A percentile compares a stretch with the other conserved stretches of the same genome.
Evolutionary conservation across 2,888 invertebrate species (phyloP).

Genomic region (Julus scandinavius): DNA sequence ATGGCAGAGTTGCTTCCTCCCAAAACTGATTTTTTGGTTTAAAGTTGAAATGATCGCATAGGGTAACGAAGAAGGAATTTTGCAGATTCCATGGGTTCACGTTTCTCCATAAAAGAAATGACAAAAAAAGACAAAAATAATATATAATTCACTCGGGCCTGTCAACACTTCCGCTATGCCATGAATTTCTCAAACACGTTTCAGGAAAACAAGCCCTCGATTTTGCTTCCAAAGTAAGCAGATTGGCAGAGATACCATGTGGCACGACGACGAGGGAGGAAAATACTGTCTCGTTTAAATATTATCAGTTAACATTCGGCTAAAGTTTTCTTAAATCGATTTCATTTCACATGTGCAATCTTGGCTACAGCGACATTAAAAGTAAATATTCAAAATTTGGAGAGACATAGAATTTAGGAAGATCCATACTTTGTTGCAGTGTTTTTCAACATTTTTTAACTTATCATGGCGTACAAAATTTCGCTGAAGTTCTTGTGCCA

Average conservation of each 20-base stretch:
- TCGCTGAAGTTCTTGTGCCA: too few species aligned
- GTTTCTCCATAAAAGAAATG: not conserved
- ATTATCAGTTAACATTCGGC: not conserved
- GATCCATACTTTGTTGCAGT: too few species aligned
- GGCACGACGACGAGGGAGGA: not conserved
- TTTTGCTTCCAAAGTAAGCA: constrained; percentile 39
- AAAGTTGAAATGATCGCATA: not conserved
- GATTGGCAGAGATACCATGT: constrained; percentile 9
- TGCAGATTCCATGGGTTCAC: not conserved
- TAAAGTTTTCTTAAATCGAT: not conserved
- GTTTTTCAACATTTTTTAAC: too few species aligned
- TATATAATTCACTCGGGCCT: constrained; percentile 46
- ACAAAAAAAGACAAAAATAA: constrained; percentile 39
- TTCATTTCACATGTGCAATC: not conserved
- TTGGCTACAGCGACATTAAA: too few species aligned
- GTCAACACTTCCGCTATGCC: constrained; percentile 51
- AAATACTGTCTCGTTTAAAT: not conserved
- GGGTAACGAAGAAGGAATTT: constrained; percentile 29
- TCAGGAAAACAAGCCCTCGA: not conserved
- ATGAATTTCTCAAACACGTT: constrained; percentile 16
- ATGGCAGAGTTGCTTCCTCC: not conserved
- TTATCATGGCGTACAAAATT: too few species aligned
- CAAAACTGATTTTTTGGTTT: constrained; percentile 21
- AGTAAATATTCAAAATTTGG: too few species aligned
- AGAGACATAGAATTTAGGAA: too few species aligned